These are phyloP conservation scores for Terrapene triunguis DNA, from an alignment of 2,113 vertebrate species.

Conservation along the genomic window DNA sequence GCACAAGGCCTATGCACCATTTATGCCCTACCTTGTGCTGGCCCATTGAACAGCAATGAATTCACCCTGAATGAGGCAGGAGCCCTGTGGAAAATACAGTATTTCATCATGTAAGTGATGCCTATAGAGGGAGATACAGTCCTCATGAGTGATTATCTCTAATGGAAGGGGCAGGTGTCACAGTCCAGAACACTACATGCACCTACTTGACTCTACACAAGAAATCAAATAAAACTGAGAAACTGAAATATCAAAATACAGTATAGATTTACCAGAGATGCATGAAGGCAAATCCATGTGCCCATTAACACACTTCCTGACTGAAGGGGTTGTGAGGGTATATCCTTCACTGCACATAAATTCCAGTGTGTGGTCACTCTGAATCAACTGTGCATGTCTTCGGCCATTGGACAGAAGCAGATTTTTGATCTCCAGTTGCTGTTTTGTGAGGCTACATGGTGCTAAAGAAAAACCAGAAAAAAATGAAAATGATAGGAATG, in stretches of 20 bases:
- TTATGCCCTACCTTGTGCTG: background rate
- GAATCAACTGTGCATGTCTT: background rate
- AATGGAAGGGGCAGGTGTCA: background rate
- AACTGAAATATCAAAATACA: background rate
- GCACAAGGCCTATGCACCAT: background rate
- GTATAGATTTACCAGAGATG: background rate
- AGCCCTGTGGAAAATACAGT: background rate
- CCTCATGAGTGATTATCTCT: background rate
- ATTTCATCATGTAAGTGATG: background rate
- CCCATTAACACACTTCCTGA: constrained; percentile 11
- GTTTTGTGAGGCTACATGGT: constrained; percentile 9
- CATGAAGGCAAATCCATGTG: constrained; percentile 10
- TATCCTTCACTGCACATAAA: constrained; percentile 17
- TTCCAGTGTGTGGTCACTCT: background rate
- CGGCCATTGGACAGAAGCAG: background rate
- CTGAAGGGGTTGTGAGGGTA: background rate
- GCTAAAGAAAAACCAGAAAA: background rate
- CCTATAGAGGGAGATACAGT: background rate
- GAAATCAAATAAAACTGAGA: background rate
- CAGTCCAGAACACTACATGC: background rate
- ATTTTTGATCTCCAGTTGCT: background rate
- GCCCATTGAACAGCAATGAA: background rate
- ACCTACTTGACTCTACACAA: background rate
- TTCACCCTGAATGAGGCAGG: background rate
- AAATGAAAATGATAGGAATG: background rate